These are phyloP conservation scores for Cinclus mexicanus DNA, from an alignment of 2,113 vertebrate genomes.

Conservation along the genomic window DNA sequence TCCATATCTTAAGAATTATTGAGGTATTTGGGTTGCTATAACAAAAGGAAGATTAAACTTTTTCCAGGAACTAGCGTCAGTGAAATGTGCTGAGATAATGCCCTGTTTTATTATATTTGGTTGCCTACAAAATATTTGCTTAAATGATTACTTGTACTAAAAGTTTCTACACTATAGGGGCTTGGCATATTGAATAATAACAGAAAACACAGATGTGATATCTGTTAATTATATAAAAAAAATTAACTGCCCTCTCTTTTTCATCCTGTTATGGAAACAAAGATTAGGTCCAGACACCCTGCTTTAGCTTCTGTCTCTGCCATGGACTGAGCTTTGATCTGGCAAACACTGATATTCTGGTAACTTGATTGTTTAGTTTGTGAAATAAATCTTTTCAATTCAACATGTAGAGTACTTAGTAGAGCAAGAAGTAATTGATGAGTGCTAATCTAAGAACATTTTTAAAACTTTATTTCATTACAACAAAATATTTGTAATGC, in stretches of 20 bases:
- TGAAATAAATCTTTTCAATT: background rate
- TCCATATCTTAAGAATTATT: background rate
- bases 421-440: background rate
- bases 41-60: slow-evolving; percentile 15
- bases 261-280: background rate
- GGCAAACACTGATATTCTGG: background rate
- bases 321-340: background rate
- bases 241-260: background rate
- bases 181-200: background rate
- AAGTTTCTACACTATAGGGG: background rate
- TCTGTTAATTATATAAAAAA: background rate
- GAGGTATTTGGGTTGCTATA: background rate
- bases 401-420: background rate
- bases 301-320: background rate
- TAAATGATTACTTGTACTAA: background rate
- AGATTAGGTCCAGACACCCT: background rate
- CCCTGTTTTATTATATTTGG: background rate
- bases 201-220: background rate
- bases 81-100: background rate
- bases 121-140: background rate
- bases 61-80: background rate
- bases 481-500: background rate
- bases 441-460: background rate
- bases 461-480: background rate
- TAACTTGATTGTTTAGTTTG: background rate